Conservation (phyloP, 2,113 vertebrate genomes). For the Asarcornis scutulata region DNA sequence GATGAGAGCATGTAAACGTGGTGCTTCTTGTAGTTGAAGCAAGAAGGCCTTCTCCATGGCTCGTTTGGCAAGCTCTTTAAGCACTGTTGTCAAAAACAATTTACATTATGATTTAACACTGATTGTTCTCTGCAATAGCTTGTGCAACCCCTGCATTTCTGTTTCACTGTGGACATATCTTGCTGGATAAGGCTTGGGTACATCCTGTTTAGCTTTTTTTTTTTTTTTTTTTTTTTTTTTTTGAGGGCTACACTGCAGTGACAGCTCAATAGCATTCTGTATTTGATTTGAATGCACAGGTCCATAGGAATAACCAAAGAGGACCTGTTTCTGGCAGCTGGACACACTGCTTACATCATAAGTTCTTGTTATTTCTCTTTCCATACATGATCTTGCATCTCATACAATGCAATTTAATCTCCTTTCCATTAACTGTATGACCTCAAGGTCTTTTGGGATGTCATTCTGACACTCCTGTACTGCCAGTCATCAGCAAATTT, state of each 20-base stretch:
- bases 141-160: neutral
- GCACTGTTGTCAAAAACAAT: neutral
- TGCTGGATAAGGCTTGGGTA: neutral
- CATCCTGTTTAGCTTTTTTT: neutral
- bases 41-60: neutral
- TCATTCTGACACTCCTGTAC: neutral
- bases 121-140: neutral
- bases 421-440: neutral
- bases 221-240: conserved; percentile 19
- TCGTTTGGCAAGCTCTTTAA: neutral
- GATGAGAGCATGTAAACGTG: too few relatives aligned
- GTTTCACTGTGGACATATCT: neutral
- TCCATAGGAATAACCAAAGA: neutral
- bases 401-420: neutral
- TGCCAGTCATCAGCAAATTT: neutral
- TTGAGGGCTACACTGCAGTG: neutral
- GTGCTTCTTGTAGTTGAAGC: too few relatives aligned
- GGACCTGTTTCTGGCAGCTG: neutral
- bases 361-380: neutral
- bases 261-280: neutral
- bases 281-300: neutral
- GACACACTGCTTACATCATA: neutral
- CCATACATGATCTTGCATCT: neutral
- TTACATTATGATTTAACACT: neutral
- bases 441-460: neutral